Conservation (phyloP, 2,888 invertebrate genomes). For the Diaphora mendica region DNA sequence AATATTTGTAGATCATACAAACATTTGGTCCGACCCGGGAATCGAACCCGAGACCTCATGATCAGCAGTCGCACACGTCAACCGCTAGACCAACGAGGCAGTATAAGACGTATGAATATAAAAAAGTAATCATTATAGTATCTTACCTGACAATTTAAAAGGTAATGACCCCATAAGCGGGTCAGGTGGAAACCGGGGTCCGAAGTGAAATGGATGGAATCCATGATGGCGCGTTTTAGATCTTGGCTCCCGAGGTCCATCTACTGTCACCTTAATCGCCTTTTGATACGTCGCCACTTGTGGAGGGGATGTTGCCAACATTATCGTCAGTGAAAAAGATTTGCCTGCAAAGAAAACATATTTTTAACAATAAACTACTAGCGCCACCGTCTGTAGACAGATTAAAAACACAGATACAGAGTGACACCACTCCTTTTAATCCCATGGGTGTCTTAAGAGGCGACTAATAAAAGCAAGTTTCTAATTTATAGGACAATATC, state of each 20-base stretch:
- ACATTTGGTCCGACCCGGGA: too few species aligned
- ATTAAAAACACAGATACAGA: background rate
- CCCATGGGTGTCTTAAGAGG: too few species aligned
- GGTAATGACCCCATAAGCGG: slow-evolving; percentile 92
- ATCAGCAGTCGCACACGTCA: too few species aligned
- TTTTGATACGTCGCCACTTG: slow-evolving; percentile 99
- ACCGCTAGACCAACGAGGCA: too few species aligned
- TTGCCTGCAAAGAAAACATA: slow-evolving; percentile 90
- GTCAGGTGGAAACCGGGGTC: slow-evolving; percentile 94
- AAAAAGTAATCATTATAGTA: too few species aligned
- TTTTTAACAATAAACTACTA: background rate
- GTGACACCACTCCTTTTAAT: too few species aligned
- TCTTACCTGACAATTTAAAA: slow-evolving; percentile 94
- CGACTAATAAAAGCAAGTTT: too few species aligned
- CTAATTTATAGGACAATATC: too few species aligned
- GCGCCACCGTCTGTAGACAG: background rate
- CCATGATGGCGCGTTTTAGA: slow-evolving; percentile 96
- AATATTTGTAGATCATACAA: too few species aligned
- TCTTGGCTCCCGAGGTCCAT: slow-evolving; percentile 98
- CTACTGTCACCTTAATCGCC: slow-evolving; percentile 99
- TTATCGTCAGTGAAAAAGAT: slow-evolving; percentile 98
- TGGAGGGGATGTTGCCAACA: slow-evolving; percentile 96
- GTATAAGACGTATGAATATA: too few species aligned
- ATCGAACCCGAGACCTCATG: too few species aligned
- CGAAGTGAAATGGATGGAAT: slow-evolving; percentile 96